Evolutionary conservation across 2,797 vertebrate species (phyloP), one percentile per base, ranked within the genome.

Genomic region (Columba guinea): DNA sequence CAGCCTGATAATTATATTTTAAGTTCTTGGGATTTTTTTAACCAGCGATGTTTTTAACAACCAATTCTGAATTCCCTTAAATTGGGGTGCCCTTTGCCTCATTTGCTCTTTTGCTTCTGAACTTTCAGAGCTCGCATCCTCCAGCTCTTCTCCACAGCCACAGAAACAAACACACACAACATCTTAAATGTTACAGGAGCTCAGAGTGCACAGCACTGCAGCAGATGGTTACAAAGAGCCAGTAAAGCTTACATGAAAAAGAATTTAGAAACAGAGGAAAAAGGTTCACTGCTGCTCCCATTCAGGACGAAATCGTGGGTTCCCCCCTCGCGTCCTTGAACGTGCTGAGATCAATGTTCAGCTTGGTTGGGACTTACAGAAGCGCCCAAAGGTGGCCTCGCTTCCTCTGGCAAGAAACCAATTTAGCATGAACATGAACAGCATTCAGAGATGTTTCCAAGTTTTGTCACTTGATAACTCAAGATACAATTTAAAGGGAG

Each of bases 201-300:
- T 75, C 68, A 44, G 76, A 90, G 93, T 75, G 84, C 81, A 90
- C 64, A 94, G 91, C 82, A 26, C 75, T 80, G 84, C 82, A 62
- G 87, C 93, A 96, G 92, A 92, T 80, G 81, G 92, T 27, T 80
- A 94, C 84, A 94, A 69, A 92, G 69, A 90, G 78, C 60, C 58
- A 62, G 81, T 24, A 87, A 90, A 91, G 68, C 81, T 77, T 37
- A 95, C 89, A 95, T 85, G 81, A 93, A 96, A 95, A 79, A 69
- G 82, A 92, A 95, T 95, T 87, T 32, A 85, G 84, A 92, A 95
- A 65, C 51, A 87, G 88, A 80, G n/a, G 51, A 68, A 91, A 91
- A 85, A 90, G 75, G 82, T 82, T 89, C 73, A 52, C 69, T 95
- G 90, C 71, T 91, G 77, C 37, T 81, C 48, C 71, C 69, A 56